Evolutionary conservation across 2,113 vertebrate species (phyloP).

Genomic region (Danionella cerebrum): DNA sequence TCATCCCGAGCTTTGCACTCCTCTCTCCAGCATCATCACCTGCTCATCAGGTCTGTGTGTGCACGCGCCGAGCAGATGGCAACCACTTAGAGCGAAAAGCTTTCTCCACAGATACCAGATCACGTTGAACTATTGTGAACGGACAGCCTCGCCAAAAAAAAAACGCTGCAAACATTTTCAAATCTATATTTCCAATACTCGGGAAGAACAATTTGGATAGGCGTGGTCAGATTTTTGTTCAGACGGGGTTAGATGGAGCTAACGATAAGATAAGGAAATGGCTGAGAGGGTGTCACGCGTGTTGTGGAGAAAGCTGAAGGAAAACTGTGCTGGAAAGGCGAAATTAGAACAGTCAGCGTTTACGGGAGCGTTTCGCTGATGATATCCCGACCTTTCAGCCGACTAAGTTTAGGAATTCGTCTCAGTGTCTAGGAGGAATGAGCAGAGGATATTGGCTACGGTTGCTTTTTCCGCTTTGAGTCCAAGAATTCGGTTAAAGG

Average conservation of each 20-base stretch:
- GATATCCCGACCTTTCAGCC: slow-evolving; percentile 40
- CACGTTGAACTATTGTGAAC: slow-evolving; percentile 32
- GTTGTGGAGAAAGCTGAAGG: slow-evolving; percentile 36
- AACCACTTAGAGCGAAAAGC: slow-evolving; percentile 29
- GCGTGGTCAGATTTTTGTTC: slow-evolving; percentile 65
- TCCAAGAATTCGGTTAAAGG: slow-evolving; percentile 62
- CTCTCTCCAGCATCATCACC: slow-evolving; percentile 59
- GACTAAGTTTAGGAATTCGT: slow-evolving; percentile 51
- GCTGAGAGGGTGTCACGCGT: slow-evolving; percentile 39
- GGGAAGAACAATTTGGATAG: slow-evolving; percentile 61
- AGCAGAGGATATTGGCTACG: slow-evolving; percentile 52
- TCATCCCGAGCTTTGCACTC: slow-evolving; percentile 67
- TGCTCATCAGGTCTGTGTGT: slow-evolving; percentile 52
- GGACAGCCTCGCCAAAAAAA: slow-evolving; percentile 13
- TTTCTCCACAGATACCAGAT: slow-evolving; percentile 23
- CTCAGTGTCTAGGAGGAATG: slow-evolving; percentile 42
- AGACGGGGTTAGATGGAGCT: slow-evolving; percentile 58
- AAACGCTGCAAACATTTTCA: neutral
- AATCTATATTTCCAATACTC: slow-evolving; percentile 40
- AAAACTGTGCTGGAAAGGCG: slow-evolving; percentile 21
- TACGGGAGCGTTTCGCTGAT: slow-evolving; percentile 27
- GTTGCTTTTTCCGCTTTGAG: slow-evolving; percentile 34
- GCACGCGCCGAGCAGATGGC: slow-evolving; percentile 39
- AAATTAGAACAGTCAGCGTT: slow-evolving; percentile 35
- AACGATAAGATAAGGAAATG: slow-evolving; percentile 59